A percentile compares a stretch with the other conserved stretches of the same genome.
These are phyloP conservation scores for Kobus ellipsiprymnus DNA, from an alignment of 2,113 vertebrate species.

Conservation along the genomic window DNA sequence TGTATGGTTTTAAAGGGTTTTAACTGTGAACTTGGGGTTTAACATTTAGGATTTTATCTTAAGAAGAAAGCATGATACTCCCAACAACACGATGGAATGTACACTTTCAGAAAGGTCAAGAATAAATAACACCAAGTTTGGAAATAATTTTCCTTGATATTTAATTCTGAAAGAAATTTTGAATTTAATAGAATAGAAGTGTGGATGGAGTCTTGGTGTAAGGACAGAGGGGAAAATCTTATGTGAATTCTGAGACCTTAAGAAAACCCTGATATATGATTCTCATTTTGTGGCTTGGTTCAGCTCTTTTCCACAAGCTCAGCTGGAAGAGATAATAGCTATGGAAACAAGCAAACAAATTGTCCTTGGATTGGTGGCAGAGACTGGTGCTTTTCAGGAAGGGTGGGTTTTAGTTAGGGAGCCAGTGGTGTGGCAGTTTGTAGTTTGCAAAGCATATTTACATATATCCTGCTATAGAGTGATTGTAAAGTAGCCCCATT, in stretches of 20 bases:
- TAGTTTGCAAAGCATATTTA: not conserved
- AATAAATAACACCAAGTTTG: not conserved
- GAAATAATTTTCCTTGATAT: not conserved
- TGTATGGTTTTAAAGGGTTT: not conserved
- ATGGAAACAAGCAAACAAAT: conserved; percentile 14
- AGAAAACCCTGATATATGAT: not conserved
- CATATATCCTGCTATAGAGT: not conserved
- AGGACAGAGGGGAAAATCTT: not conserved
- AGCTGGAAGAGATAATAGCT: not conserved
- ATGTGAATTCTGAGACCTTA: not conserved
- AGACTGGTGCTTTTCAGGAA: not conserved
- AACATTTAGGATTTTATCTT: conserved; percentile 27
- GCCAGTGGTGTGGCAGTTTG: not conserved
- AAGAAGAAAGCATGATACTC: not conserved
- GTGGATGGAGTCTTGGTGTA: not conserved
- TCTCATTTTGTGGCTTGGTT: not conserved
- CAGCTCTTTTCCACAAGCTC: not conserved
- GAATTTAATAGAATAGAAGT: not conserved
- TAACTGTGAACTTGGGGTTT: not conserved
- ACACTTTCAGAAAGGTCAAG: conserved; percentile 21
- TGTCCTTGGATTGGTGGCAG: not conserved
- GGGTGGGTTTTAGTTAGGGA: not conserved
- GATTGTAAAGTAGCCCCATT: not conserved
- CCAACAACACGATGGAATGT: not conserved
- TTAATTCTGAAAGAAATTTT: conserved; percentile 14